phyloP scores from a whole-genome alignment of 2,888 invertebrate species.

The Acanthacorydalis orientalis region DNA sequence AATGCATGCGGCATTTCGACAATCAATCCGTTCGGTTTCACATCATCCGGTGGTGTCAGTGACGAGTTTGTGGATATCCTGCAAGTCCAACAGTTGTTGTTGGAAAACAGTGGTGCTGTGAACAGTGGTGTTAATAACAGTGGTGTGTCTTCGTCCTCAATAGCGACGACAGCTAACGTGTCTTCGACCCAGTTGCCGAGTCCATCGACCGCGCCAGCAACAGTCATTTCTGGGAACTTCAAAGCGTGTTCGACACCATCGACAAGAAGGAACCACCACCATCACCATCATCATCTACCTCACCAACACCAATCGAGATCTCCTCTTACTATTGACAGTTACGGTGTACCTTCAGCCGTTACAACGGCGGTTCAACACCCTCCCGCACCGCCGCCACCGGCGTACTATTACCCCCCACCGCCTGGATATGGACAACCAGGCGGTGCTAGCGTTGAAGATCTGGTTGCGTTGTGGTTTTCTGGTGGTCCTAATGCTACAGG shows the following conservation, averaged over 20 bases:
- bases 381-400: slow-evolving; percentile 18
- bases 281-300: slow-evolving; percentile 7
- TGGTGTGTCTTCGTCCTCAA: slow-evolving; percentile 9
- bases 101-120: slow-evolving; percentile 26
- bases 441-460: slow-evolving; percentile 48
- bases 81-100: slow-evolving; percentile 59
- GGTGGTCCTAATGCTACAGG: slow-evolving; percentile 24
- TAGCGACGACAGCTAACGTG: slow-evolving; percentile 14
- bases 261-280: slow-evolving; percentile 8
- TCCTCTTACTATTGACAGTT: not conserved
- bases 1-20: slow-evolving; percentile 16
- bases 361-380: not conserved
- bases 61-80: slow-evolving; percentile 74
- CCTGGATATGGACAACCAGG: slow-evolving; percentile 13
- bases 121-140: slow-evolving; percentile 18
- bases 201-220: slow-evolving; percentile 9
- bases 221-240: not conserved
- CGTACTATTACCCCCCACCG: slow-evolving; percentile 14
- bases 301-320: not conserved
- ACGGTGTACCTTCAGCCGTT: not conserved
- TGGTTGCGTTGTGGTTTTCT: slow-evolving; percentile 59
- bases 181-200: slow-evolving; percentile 8
- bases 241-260: not conserved
- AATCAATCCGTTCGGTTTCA: slow-evolving; percentile 7
- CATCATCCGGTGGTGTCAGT: slow-evolving; percentile 21